Evolutionary conservation across 2,797 vertebrate species (phyloP).

Genomic region (Centroberyx gerrardi): DNA sequence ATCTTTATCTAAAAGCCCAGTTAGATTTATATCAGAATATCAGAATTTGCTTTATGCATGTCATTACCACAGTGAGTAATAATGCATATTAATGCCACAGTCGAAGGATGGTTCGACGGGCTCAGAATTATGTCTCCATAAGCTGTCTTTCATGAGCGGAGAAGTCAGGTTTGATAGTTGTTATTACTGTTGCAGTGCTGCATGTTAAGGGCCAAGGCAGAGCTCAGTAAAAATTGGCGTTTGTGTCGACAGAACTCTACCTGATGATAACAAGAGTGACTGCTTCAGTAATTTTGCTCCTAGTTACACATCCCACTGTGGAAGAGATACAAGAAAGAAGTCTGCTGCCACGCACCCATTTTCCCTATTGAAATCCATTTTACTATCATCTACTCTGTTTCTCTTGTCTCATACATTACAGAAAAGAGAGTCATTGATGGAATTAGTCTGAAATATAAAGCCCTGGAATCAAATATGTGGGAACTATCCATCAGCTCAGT

Average conservation of each 20-base stretch:
- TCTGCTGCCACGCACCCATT: not conserved
- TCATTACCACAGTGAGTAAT: slow-evolving; percentile 46
- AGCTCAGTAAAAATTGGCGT: not conserved
- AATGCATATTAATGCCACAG: slow-evolving; percentile 34
- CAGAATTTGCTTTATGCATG: slow-evolving; percentile 41
- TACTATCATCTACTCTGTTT: not conserved
- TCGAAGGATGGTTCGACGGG: slow-evolving; percentile 19
- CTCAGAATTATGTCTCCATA: not conserved
- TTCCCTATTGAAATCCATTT: not conserved
- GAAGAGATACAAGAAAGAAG: too few species aligned
- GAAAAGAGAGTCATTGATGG: not conserved
- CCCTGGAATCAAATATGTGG: not conserved
- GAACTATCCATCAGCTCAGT: not conserved
- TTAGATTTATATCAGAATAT: slow-evolving; percentile 55
- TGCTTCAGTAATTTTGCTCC: not conserved
- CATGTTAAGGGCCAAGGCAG: not conserved
- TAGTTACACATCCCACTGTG: not conserved
- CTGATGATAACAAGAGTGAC: not conserved
- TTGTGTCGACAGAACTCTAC: not conserved
- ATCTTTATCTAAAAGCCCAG: slow-evolving; percentile 66
- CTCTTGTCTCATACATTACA: not conserved
- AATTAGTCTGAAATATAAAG: not conserved
- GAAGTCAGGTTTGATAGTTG: not conserved
- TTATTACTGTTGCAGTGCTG: not conserved
- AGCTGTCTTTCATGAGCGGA: slow-evolving; percentile 20